Base-by-base conservation (phyloP, 2,888 invertebrate genomes). In the Anthophora plumipes region DNA sequence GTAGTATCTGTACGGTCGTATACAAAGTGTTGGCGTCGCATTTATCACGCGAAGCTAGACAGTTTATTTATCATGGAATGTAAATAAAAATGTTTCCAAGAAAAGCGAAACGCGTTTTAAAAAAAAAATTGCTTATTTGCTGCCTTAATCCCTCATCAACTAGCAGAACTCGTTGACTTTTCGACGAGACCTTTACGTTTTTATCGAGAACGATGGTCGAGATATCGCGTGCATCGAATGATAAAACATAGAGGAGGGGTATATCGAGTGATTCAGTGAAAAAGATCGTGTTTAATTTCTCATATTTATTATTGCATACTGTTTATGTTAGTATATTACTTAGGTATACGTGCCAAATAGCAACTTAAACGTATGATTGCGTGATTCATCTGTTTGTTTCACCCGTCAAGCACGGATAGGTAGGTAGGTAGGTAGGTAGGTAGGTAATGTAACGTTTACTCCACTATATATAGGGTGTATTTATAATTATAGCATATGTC, bases 361-460 rank as follows among this genome's bases (percentile, higher is more conserved):
- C 92, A 93, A 93, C 93, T 93, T 93, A 93, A 93, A 92, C 91
- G 91, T 93, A 93, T 93, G 93, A 93, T 93, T 93, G 93, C 93
- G 93, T 93, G 93, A 92, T 93, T 93, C 84, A 84, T 88, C 91
- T 91, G 91, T 92, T 90, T 91, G 90, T 92, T 91, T 90, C 89
- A 90, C 90, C 91, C 90, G 90, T 89, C 85, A 87, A 89, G 89
- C 88, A 86, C 87, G 88, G 84, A 83, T 88, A 81, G 87, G 75
- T 81, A 70, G 82, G 81, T 85, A 75, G 69, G 76, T 72, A 75
- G 75, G 75, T 81, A 74, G 82, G 85, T 85, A 85, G 78, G 85
- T 85, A 85, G 86, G 87, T 87, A 87, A 92, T 91, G 90, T 91
- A 89, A 90, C 91, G 91, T 91, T 92, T 92, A 92, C 89, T 91